Conservation (phyloP, 2,888 invertebrate species). For the Podotricha telesiphe region DNA sequence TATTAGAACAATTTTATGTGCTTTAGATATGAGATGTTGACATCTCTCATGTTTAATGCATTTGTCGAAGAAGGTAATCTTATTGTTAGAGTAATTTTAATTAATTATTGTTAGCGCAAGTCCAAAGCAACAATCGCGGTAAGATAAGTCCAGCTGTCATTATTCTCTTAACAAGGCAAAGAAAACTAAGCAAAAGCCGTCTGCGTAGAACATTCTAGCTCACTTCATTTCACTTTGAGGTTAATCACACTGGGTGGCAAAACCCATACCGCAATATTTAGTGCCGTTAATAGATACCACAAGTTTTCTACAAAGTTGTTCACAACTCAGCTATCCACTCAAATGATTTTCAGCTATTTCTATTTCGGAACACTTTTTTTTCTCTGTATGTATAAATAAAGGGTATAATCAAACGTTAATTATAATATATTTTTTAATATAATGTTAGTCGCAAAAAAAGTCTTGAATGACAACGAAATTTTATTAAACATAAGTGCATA, state of each 20-base stretch:
- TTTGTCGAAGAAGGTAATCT: neutral
- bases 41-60: neutral
- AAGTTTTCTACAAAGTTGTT: constrained; percentile 41
- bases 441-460: no score
- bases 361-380: neutral
- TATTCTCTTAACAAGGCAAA: constrained; percentile 41
- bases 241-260: constrained; percentile 50
- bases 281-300: constrained; percentile 46
- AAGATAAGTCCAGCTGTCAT: constrained; percentile 36
- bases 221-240: constrained; percentile 48
- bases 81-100: constrained; percentile 20
- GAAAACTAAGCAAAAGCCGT: constrained; percentile 40
- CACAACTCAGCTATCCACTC: constrained; percentile 27
- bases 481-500: no score
- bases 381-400: neutral
- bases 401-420: no score
- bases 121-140: constrained; percentile 30
- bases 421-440: no score
- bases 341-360: constrained; percentile 12
- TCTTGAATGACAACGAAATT: no score
- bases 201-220: constrained; percentile 40
- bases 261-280: constrained; percentile 44
- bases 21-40: neutral
- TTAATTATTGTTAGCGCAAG: constrained; percentile 36
- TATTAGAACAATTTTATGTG: neutral